Evolutionary conservation across 2,888 invertebrate species (phyloP).

Genomic region (Thymelicus acteon): DNA sequence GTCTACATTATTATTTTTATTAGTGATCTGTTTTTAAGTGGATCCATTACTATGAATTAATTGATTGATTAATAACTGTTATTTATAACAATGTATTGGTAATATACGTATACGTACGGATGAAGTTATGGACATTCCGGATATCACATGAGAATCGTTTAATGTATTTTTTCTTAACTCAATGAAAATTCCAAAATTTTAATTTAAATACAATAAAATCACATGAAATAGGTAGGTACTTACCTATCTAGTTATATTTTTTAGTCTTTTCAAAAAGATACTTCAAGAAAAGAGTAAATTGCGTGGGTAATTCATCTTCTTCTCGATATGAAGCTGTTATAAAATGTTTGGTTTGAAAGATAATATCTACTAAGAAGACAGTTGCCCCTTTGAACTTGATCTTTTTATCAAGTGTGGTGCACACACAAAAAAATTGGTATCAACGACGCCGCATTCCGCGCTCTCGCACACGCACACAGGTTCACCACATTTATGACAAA

Average conservation of each 20-base stretch:
- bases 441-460: constrained; percentile 73
- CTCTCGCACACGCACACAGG: constrained; percentile 57
- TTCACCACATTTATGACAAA: constrained; percentile 34
- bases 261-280: neutral
- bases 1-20: constrained; percentile 3
- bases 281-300: neutral
- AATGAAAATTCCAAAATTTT: too few relatives aligned
- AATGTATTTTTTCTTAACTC: too few relatives aligned
- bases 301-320: constrained; percentile 11
- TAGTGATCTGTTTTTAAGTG: neutral
- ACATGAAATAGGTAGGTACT: too few relatives aligned
- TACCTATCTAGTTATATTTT: too few relatives aligned
- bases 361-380: constrained; percentile 53
- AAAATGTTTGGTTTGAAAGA: constrained; percentile 29
- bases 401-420: constrained; percentile 75
- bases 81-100: neutral
- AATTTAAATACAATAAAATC: too few relatives aligned
- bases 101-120: neutral
- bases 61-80: neutral
- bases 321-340: neutral
- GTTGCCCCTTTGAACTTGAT: constrained; percentile 81
- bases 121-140: too few relatives aligned
- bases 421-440: constrained; percentile 70
- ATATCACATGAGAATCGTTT: too few relatives aligned
- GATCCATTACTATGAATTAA: neutral